phyloP scores from a whole-genome alignment of 2,113 vertebrate species.

The Aptenodytes forsteri region DNA sequence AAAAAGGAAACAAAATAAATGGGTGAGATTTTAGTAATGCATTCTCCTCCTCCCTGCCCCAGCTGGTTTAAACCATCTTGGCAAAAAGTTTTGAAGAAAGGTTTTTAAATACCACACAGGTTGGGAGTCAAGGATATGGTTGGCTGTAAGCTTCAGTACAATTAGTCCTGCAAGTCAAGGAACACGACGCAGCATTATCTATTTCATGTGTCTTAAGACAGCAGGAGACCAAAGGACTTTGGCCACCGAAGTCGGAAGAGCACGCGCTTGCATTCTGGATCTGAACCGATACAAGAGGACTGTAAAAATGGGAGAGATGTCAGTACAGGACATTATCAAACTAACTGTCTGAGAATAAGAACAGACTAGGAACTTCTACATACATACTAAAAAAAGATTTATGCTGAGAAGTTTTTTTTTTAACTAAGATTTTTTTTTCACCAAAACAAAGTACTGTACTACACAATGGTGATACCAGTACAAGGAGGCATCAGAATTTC shows the following conservation, averaged over 20 bases:
- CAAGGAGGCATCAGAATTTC: background rate
- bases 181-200: background rate
- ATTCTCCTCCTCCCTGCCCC: constrained; percentile 12
- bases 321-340: background rate
- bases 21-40: constrained; percentile 37
- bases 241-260: constrained; percentile 53
- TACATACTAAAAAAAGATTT: background rate
- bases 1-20: constrained; percentile 56
- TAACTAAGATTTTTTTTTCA: background rate
- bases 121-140: constrained; percentile 51
- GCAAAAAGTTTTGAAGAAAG: constrained; percentile 8
- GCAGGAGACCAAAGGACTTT: constrained; percentile 58
- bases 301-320: background rate
- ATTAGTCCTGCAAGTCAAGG: background rate
- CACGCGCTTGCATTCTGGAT: constrained; percentile 41
- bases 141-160: constrained; percentile 43
- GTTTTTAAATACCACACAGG: background rate
- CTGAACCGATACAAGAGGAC: constrained; percentile 31
- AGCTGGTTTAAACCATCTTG: constrained; percentile 36
- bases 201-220: constrained; percentile 41
- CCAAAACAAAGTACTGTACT: background rate
- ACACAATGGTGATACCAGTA: no score
- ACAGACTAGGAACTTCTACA: background rate
- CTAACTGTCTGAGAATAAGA: background rate
- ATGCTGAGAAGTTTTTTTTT: background rate